Evolutionary conservation across 2,888 invertebrate species (phyloP), one percentile per base, ranked within the genome.

Genomic region (Folsomia candida): DNA sequence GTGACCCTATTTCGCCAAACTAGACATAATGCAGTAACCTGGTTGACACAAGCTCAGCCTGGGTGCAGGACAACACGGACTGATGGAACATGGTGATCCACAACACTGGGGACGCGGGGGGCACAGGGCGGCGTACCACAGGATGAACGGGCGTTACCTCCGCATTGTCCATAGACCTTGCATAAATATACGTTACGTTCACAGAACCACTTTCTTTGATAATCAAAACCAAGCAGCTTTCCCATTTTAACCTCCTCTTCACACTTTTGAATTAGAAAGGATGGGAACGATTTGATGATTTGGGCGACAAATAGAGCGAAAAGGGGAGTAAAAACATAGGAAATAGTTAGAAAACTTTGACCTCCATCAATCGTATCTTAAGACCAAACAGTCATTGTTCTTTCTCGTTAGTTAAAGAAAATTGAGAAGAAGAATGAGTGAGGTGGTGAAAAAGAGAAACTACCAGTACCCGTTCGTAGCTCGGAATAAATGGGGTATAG

Each of bases 131-230:
- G 71, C 3, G 74, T 74, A 24, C 72, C 69, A 47, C 75, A 77
- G 2, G 70, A 54, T 28, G 26, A 14, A 18, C 27, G 27, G n/a
- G n/a, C 20, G 28, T 62, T 72, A 65, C 73, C 76, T 28, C 76
- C 76, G 60, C 72, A 73, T 66, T 78, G 77, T 22, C 79, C 78
- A 54, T 80, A 78, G 3, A 78, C 77, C 76, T 78, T 65, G 57
- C 78, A 78, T 75, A 78, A 73, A 76, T 78, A 79, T 25, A 78
- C 77, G 67, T 79, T 79, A 0, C 79, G 73, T 63, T 79, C 79
- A 63, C 79, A 79, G 61, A 78, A 79, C 79, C 79, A 79, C 22
- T 78, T 69, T n/a, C 79, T 72, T 70, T 79, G 79, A 66, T 79
- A 79, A 67, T 79, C 79, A 63, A 75, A 76, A 4, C 79, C 79